Percentiles rank a stretch among this genome's conserved stretches.
Evolutionary conservation across 1,140 invertebrate genomes (phyloP).

Genomic region (Bombus affinis): DNA sequence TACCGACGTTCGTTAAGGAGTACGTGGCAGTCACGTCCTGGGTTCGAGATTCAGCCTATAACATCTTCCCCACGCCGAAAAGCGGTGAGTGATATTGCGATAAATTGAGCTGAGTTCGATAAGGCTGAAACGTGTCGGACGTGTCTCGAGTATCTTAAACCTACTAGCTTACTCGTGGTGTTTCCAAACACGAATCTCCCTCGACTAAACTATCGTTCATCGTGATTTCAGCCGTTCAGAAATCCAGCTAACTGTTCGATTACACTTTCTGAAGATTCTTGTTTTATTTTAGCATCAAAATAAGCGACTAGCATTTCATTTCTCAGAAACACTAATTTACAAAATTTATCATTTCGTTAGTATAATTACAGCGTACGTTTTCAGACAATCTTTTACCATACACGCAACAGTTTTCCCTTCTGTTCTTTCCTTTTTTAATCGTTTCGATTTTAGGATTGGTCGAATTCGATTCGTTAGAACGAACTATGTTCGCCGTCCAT

Average conservation of each 20-base stretch:
- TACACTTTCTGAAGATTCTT: too few relatives aligned
- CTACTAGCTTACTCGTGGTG: neutral
- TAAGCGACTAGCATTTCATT: neutral
- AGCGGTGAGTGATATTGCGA: constrained; percentile 85
- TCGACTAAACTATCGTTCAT: neutral
- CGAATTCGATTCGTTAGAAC: neutral
- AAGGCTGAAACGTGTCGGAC: constrained; percentile 16
- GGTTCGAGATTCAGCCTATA: constrained; percentile 91
- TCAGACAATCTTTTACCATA: too few relatives aligned
- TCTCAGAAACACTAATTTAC: too few relatives aligned
- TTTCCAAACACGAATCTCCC: neutral
- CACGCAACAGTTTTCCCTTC: too few relatives aligned
- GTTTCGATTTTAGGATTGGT: neutral
- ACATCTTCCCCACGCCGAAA: constrained; percentile 91
- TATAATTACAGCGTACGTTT: too few relatives aligned
- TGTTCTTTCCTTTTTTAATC: neutral
- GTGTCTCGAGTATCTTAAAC: neutral
- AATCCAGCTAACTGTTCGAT: neutral
- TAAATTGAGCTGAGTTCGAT: neutral
- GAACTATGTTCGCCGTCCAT: neutral
- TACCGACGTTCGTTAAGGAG: constrained; percentile 93
- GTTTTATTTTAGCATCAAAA: neutral
- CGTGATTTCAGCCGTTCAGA: neutral
- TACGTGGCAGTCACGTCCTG: constrained; percentile 95
- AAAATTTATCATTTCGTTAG: too few relatives aligned